Base-by-base conservation (phyloP, 2,113 vertebrate species). In the Asarcornis scutulata region DNA sequence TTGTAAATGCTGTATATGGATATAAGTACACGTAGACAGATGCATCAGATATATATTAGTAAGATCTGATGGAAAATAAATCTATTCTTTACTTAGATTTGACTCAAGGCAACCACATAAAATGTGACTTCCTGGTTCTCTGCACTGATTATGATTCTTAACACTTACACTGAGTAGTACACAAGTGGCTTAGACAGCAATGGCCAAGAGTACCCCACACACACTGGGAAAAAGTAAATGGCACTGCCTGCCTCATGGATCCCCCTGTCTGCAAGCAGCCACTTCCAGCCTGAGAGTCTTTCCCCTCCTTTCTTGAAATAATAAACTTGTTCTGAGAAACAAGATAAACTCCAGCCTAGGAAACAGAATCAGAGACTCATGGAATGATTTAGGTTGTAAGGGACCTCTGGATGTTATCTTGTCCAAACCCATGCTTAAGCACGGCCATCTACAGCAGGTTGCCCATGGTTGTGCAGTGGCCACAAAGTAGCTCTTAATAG, bases 241-340 rank as follows among this genome's bases (percentile, higher is more conserved):
- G 38, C 21, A 7, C 36, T 50, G 10, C 52, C 5, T 26, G 25
- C 31, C 17, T 77, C 1, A 0, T 26, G 60, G 1, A 2, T 42
- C 22, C 59, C 13, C 12, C 22, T 29, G 27, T 68, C 46, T 83
- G 50, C 26, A 56, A 67, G 66, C 6, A 73, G 11, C 7, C 27
- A 17, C 22, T 58, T 73, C 27, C 34, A 90, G 25, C 31, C 23
- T 72, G 44, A 82, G 13, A 36, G 1, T 46, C 12, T 40, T 5
- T 59, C 14, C 44, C 9, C 4, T 55, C 55, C 62, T 73, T 91
- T 48, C 27, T 73, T 87, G 34, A 71, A 86, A 76, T 20, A 8
- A 8, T 40, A 27, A 31, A 29, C 8, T 10, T 77, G 9, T 77
- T 86, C 7, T 3, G 3, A 60, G 79, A 88, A 44, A 20, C 9